Evolutionary conservation across 2,888 invertebrate genomes (phyloP), one percentile per base, ranked within the genome.

Genomic region (Diaprepes abbreviatus): DNA sequence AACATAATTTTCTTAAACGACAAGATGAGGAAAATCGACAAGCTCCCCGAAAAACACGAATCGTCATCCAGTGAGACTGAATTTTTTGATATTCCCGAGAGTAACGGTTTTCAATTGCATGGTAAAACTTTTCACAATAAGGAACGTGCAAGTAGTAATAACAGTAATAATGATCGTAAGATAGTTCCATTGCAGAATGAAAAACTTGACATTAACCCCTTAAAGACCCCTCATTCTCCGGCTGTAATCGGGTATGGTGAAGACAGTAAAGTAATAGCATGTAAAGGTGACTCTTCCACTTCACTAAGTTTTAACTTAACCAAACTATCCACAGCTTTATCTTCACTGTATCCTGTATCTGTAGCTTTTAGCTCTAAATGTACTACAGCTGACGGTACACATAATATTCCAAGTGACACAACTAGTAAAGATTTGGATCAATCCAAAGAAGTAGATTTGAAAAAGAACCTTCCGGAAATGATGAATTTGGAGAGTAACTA

Each of bases 1-100:
- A 80, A 79, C 71, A 74, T 79, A 48, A 75, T 80, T 50, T 81
- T 78, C 70, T 70, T 76, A 55, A 79, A 80, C 66, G 78, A 79
- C 63, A 70, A 76, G 67, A 72, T 74, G 21, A 74, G 74, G 69
- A 63, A 73, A 35, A 73, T 75, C 50, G 71, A 74, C 12, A 72
- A 75, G 36, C 67, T 76, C 10, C 38, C 66, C 16, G 60, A 74
- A 52, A 76, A 76, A 17, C 68, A 76, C 67, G 74, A 78, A 16
- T 77, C 80, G 31, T 74, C 75, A 57, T 81, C 82, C 74, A 83
- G 83, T 79, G 83, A 82, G 78, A 78, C 73, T 33, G 83, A 83
- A 71, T 83, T 83, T 80, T 75, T 79, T 73, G 82, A 83, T 75
- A 77, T 79, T 43, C 72, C 79, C 74, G 80, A 79, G 66, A 58